Percentiles rank a stretch among this genome's conserved stretches.
phyloP scores from a whole-genome alignment of 2,888 invertebrate genomes.

The Brachylomia viminalis region DNA sequence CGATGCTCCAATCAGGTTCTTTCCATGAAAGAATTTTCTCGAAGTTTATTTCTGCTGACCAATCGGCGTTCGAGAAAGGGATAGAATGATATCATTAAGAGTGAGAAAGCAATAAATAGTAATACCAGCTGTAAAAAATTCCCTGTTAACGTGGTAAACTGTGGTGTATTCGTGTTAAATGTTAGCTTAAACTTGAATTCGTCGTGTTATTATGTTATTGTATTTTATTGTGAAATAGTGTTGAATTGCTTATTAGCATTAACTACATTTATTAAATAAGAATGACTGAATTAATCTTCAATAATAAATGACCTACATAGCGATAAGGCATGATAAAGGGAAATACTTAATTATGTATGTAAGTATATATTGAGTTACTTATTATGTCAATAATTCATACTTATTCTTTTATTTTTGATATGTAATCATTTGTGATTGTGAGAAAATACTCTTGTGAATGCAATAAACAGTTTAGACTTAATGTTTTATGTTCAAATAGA shows the following conservation, averaged over 20 bases:
- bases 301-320: too few species aligned
- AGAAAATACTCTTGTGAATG: too few species aligned
- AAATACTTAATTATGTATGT: too few species aligned
- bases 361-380: too few species aligned
- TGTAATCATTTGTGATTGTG: too few species aligned
- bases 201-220: not conserved
- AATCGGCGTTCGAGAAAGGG: slow-evolving; percentile 69
- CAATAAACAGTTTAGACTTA: too few species aligned
- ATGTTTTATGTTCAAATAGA: too few species aligned
- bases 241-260: not conserved
- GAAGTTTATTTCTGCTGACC: slow-evolving; percentile 68
- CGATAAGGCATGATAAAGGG: too few species aligned
- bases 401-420: too few species aligned
- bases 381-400: too few species aligned
- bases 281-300: not conserved
- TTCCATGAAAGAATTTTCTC: slow-evolving; percentile 72
- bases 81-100: slow-evolving; percentile 56
- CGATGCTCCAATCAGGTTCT: slow-evolving; percentile 73
- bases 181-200: not conserved
- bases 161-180: not conserved
- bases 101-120: slow-evolving; percentile 54
- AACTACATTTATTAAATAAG: not conserved
- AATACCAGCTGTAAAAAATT: slow-evolving; percentile 61
- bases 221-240: not conserved
- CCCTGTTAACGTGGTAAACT: slow-evolving; percentile 51